A percentile compares a stretch with the other conserved stretches of the same genome.
phyloP scores from a whole-genome alignment of 1,140 invertebrate species.

The Orchesella cincta region DNA sequence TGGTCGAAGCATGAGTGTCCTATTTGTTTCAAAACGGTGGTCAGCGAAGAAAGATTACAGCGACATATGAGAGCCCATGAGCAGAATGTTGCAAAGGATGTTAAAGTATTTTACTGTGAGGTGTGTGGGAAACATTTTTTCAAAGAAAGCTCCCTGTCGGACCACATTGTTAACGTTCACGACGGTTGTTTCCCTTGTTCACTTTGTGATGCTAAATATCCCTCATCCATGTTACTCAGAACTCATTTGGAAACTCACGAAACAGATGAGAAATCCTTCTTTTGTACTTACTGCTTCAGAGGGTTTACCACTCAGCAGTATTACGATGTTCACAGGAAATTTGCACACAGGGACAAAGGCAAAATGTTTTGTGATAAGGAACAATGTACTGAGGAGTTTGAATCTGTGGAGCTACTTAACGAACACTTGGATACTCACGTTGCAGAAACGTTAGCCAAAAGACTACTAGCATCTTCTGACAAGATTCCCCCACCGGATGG shows the following conservation, averaged over 20 bases:
- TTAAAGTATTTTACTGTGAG: background rate
- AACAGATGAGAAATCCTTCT: background rate
- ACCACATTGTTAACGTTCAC: background rate
- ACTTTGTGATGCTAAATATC: background rate
- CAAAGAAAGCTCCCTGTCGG: background rate
- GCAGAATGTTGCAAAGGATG: background rate
- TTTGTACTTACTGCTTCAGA: background rate
- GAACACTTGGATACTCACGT: background rate
- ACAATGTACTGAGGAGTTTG: background rate
- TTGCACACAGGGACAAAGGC: background rate
- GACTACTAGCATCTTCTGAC: too few relatives aligned
- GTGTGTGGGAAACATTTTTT: background rate
- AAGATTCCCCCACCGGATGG: too few relatives aligned
- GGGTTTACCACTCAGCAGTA: slow-evolving; percentile 10
- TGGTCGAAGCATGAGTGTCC: slow-evolving; percentile 9
- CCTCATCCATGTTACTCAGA: background rate
- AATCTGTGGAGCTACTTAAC: background rate
- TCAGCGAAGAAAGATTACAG: background rate
- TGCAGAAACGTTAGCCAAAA: background rate
- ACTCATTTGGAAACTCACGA: background rate
- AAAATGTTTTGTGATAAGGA: background rate
- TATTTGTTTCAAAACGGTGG: background rate
- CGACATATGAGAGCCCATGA: background rate
- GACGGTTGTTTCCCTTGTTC: background rate
- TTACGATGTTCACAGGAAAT: slow-evolving; percentile 15